phyloP scores from a whole-genome alignment of 2,113 vertebrate species.

The Thunnus maccoyii region DNA sequence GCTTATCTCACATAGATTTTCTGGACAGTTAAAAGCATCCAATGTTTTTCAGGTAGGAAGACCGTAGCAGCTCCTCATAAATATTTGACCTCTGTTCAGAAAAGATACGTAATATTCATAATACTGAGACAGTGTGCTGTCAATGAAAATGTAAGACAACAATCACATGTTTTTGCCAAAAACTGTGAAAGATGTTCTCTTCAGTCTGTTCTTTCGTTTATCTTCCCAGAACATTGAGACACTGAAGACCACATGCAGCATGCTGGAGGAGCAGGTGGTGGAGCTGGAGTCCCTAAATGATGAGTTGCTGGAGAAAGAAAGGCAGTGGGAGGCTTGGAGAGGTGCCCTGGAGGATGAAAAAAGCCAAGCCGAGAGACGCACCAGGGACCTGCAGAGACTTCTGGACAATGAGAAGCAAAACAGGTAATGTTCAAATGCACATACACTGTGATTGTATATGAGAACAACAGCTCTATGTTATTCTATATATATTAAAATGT shows the following conservation, averaged over 20 bases:
- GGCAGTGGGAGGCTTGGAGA: slow-evolving; percentile 98
- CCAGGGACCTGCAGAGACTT: slow-evolving; percentile 94
- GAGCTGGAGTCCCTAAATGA: slow-evolving; percentile 98
- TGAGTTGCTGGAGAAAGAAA: slow-evolving; percentile 96
- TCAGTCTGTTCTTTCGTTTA: slow-evolving; percentile 32
- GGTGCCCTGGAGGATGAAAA: slow-evolving; percentile 96
- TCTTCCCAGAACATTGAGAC: slow-evolving; percentile 96
- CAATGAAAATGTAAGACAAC: slow-evolving; percentile 14
- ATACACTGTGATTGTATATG: background rate
- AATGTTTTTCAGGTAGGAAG: too few relatives aligned
- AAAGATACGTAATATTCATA: too few relatives aligned
- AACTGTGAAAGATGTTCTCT: slow-evolving; percentile 34
- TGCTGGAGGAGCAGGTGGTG: slow-evolving; percentile 99
- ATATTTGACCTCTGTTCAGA: too few relatives aligned
- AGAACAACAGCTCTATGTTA: background rate
- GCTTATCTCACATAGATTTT: background rate
- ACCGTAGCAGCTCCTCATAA: too few relatives aligned
- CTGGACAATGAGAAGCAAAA: slow-evolving; percentile 98
- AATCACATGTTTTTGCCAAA: slow-evolving; percentile 21
- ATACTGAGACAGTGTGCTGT: background rate
- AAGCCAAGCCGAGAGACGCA: slow-evolving; percentile 94
- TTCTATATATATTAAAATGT: background rate
- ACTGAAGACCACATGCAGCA: slow-evolving; percentile 98
- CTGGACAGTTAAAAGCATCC: background rate
- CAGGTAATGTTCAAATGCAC: slow-evolving; percentile 81